Base-by-base conservation (phyloP, 2,888 invertebrate species). In the Platycheirus rosarum region DNA sequence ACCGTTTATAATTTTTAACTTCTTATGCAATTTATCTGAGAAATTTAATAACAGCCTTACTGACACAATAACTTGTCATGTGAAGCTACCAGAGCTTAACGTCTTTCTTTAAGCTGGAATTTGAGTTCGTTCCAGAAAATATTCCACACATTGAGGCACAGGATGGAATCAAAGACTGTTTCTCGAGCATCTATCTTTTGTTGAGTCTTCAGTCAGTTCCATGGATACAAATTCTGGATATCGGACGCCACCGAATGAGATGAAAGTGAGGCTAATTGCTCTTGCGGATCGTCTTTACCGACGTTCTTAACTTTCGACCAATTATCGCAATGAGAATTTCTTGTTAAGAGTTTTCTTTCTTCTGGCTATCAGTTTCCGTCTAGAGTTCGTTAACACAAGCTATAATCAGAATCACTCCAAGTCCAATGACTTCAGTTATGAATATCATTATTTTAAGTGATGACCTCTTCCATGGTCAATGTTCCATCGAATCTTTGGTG, bases 391-490 rank as follows among this genome's bases (percentile, higher is more conserved):
- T 65, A 18, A 68, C 57, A 60, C 51, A 20, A 53, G 9, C n/a
- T 26, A n/a, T 29, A 14, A 29, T 2, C 11, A 14, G 2, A 26
- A 2, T 2, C 16, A 23, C 11, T 16, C 29, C n/a, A 18, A 13
- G 77, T 57, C 20, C 71, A 9, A 37, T 60, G 53, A 66, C 60
- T 73, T 44, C 32, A 44, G 1, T 16, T 51, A 63, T 32, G 37
- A 69, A 70, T 40, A 26, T 26, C 2, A 57, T 57, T 42, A 20
- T 57, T 9, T 37, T 37, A 11, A 4, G 6, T n/a, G 9, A 18
- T 68, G 78, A 78, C 60, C 78, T 73, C 78, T 68, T 73, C 51
- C 20, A 49, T 26, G 77, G 77, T 71, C 57, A 51, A 57, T 44
- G 4, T n/a, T 35, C 23, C 23, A n/a, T 26, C 2, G 7, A 0